Conservation (phyloP, 2,888 invertebrate genomes). For the Laothoe populi region DNA sequence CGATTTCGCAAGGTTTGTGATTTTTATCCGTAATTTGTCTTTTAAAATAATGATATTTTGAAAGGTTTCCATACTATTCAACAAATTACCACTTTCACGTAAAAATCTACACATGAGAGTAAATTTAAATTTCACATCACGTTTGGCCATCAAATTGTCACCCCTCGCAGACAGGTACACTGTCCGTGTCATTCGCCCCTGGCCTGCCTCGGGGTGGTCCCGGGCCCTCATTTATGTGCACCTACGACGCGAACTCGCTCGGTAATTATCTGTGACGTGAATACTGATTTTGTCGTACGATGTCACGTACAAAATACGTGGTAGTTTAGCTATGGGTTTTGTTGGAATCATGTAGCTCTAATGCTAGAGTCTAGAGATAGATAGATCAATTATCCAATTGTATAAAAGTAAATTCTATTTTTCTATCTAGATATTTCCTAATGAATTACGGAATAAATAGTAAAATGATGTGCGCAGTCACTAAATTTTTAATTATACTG, state of each 20-base stretch:
- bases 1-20: too few species aligned
- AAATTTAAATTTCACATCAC: not conserved
- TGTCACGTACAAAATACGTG: slow-evolving; percentile 5
- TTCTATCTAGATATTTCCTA: too few species aligned
- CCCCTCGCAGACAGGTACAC: slow-evolving; percentile 27
- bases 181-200: slow-evolving; percentile 54
- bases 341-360: not conserved
- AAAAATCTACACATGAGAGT: not conserved
- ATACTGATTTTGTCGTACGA: slow-evolving; percentile 50
- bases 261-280: slow-evolving; percentile 71
- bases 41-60: too few species aligned
- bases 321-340: not conserved
- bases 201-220: slow-evolving; percentile 63
- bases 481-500: too few species aligned
- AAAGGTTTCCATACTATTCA: too few species aligned
- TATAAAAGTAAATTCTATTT: too few species aligned
- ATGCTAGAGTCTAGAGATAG: too few species aligned
- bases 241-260: slow-evolving; percentile 50
- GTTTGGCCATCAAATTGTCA: slow-evolving; percentile 26
- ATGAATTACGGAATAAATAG: too few species aligned
- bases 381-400: too few species aligned
- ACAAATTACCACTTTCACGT: not conserved
- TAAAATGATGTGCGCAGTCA: too few species aligned
- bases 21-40: too few species aligned
- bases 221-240: slow-evolving; percentile 56